A percentile compares a stretch with the other conserved stretches of the same genome.
These are phyloP conservation scores for Lithodes maja DNA, from an alignment of 2,888 invertebrate species.

Conservation along the genomic window DNA sequence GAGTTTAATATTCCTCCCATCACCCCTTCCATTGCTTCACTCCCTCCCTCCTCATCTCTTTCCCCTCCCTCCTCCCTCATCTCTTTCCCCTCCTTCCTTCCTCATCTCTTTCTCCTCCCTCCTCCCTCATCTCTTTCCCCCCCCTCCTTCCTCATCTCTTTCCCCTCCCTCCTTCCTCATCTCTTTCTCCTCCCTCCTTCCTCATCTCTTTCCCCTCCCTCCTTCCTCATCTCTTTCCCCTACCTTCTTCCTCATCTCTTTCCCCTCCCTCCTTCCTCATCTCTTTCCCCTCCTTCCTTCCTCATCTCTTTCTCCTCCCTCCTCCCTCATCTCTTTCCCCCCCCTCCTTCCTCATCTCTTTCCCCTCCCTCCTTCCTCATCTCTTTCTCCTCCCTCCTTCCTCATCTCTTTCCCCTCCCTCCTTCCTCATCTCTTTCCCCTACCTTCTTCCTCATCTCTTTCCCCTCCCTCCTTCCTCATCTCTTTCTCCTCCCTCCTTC, in stretches of 20 bases:
- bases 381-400: background rate
- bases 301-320: background rate
- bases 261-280: background rate
- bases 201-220: background rate
- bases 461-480: conserved; percentile 7
- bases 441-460: background rate
- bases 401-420: too few species aligned
- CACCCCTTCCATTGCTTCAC: background rate
- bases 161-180: background rate
- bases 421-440: background rate
- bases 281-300: background rate
- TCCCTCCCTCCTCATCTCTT: background rate
- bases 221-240: background rate
- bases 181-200: background rate
- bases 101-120: background rate
- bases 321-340: background rate
- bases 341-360: too few species aligned
- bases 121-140: background rate
- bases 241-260: background rate
- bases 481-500: background rate
- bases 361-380: background rate
- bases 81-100: conserved; percentile 1
- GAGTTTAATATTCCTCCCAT: background rate
- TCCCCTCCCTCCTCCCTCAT: conserved; percentile 12
- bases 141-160: background rate